These are phyloP conservation scores for Thunnus maccoyii DNA, from an alignment of 2,113 vertebrate species.

Conservation along the genomic window DNA sequence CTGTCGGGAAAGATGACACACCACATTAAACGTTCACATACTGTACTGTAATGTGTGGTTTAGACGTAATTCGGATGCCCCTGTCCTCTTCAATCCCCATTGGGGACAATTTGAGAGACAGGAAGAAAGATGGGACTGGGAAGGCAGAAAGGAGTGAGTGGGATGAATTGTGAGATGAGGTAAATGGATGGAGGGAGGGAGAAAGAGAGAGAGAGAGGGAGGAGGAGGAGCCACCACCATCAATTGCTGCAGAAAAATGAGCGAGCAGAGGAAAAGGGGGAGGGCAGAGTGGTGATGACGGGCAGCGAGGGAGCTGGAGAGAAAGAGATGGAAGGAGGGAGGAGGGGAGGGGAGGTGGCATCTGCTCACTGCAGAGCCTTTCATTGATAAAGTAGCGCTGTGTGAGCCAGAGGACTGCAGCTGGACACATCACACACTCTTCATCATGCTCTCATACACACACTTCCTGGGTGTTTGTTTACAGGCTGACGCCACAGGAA, in stretches of 20 bases:
- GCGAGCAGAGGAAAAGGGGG: slow-evolving; percentile 52
- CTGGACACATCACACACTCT: slow-evolving; percentile 58
- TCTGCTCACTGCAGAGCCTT: slow-evolving; percentile 77
- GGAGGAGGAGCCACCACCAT: slow-evolving; percentile 44
- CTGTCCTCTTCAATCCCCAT: slow-evolving; percentile 32
- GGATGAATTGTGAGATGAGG: slow-evolving; percentile 34
- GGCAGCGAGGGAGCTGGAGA: slow-evolving; percentile 43
- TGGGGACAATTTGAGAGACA: slow-evolving; percentile 22
- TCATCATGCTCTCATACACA: slow-evolving; percentile 48
- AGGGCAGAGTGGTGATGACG: slow-evolving; percentile 55
- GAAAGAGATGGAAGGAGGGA: slow-evolving; percentile 42
- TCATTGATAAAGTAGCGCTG: slow-evolving; percentile 84
- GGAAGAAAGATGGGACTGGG: neutral
- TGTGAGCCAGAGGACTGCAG: slow-evolving; percentile 59
- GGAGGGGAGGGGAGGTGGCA: slow-evolving; percentile 48
- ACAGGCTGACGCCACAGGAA: slow-evolving; percentile 22
- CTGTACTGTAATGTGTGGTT: neutral
- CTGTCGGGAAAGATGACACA: neutral
- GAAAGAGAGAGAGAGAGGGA: neutral
- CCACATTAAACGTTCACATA: neutral
- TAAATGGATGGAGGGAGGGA: slow-evolving; percentile 1
- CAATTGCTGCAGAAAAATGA: slow-evolving; percentile 70
- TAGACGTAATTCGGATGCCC: slow-evolving; percentile 27
- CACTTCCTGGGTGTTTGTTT: slow-evolving; percentile 62
- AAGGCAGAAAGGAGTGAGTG: neutral